A percentile compares a stretch with the other conserved stretches of the same genome.
These are phyloP conservation scores for Vesta saturnalis DNA, from an alignment of 2,888 invertebrate species.

Conservation along the genomic window DNA sequence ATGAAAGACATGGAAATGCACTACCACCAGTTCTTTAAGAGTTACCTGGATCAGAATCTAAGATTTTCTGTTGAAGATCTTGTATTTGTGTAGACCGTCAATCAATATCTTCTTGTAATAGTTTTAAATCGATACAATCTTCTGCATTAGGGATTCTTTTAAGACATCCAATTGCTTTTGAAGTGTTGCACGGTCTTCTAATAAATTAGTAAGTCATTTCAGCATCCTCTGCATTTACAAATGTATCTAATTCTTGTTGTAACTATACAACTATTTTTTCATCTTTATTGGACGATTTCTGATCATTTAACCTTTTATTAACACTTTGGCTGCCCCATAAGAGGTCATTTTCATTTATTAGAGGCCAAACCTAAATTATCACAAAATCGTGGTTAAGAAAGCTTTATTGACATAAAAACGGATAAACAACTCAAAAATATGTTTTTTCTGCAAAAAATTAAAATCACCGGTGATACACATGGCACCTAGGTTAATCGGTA, in stretches of 20 bases:
- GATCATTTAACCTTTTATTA: constrained; percentile 81
- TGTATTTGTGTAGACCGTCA: constrained; percentile 78
- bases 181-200: constrained; percentile 74
- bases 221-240: constrained; percentile 80
- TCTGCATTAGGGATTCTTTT: constrained; percentile 60
- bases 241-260: constrained; percentile 82
- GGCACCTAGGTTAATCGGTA: too few relatives aligned
- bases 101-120: constrained; percentile 68
- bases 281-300: constrained; percentile 57
- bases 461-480: too few relatives aligned
- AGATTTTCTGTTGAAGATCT: constrained; percentile 82
- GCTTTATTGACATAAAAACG: too few relatives aligned
- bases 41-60: constrained; percentile 82
- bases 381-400: too few relatives aligned
- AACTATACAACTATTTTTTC: constrained; percentile 63
- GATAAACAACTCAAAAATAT: too few relatives aligned
- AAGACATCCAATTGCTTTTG: constrained; percentile 65
- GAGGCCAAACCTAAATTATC: too few relatives aligned
- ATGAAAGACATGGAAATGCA: not conserved
- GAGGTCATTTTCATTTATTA: too few relatives aligned
- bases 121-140: constrained; percentile 53
- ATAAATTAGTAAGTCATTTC: constrained; percentile 80
- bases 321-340: too few relatives aligned
- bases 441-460: too few relatives aligned
- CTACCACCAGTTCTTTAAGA: too few relatives aligned